Evolutionary conservation across 2,113 vertebrate genomes (phyloP).

Genomic region (Cyanistes caeruleus): DNA sequence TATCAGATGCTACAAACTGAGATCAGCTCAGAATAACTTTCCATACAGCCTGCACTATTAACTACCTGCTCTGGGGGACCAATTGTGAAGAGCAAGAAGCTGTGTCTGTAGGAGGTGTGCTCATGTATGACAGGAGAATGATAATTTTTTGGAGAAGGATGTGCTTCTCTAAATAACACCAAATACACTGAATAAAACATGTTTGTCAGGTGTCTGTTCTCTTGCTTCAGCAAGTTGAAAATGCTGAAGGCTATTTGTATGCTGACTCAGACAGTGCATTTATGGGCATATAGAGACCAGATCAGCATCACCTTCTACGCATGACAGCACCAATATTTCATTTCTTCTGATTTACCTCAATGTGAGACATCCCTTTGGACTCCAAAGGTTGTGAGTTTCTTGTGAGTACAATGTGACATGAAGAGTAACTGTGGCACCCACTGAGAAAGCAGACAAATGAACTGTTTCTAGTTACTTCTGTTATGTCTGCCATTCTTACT

Average conservation of each 20-base stretch:
- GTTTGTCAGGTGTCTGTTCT: not conserved
- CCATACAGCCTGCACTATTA: not conserved
- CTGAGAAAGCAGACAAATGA: not conserved
- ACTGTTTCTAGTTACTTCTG: not conserved
- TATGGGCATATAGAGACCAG: not conserved
- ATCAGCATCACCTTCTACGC: not conserved
- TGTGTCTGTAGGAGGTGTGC: not conserved
- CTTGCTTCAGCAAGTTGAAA: not conserved
- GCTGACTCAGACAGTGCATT: not conserved
- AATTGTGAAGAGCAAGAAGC: not conserved
- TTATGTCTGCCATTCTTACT: not conserved
- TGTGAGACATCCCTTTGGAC: not conserved
- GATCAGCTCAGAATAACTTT: not conserved
- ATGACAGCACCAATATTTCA: not conserved
- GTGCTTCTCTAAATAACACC: not conserved
- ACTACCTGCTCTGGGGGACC: not conserved
- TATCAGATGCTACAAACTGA: not conserved
- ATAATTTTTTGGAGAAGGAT: not conserved
- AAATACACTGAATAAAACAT: not conserved
- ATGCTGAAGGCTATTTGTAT: not conserved
- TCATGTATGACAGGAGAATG: fast-evolving
- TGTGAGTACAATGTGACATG: not conserved
- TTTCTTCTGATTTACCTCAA: not conserved
- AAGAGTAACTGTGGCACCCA: not conserved
- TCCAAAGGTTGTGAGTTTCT: not conserved